These are phyloP conservation scores for Rhynchomys soricoides DNA, from an alignment of 2,113 vertebrate genomes.

Conservation along the genomic window DNA sequence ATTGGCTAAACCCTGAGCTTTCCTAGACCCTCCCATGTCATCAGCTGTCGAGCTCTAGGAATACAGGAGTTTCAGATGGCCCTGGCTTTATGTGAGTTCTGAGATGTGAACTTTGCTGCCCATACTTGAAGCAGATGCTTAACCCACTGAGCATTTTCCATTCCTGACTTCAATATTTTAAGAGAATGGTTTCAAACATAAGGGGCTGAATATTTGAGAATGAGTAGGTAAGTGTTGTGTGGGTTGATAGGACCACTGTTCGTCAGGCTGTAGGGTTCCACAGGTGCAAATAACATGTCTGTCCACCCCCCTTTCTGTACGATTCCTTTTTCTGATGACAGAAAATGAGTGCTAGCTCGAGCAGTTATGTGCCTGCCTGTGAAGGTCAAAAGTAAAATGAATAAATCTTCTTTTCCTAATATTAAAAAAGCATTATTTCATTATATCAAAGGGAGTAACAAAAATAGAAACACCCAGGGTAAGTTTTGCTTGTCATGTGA, in stretches of 20 bases:
- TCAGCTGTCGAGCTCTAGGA: not conserved
- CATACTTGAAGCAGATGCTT: not conserved
- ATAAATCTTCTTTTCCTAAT: not conserved
- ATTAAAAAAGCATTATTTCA: not conserved
- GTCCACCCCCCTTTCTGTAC: not conserved
- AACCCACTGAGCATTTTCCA: not conserved
- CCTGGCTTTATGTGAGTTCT: not conserved
- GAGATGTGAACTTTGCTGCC: not conserved
- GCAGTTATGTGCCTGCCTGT: not conserved
- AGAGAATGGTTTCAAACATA: not conserved
- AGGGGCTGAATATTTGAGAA: not conserved
- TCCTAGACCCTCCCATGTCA: not conserved
- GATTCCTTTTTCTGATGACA: not conserved
- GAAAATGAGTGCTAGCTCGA: not conserved
- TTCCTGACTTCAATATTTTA: not conserved
- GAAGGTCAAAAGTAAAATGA: conserved; percentile 14
- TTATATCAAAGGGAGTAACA: not conserved
- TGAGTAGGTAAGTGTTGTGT: not conserved
- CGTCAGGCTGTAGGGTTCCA: not conserved
- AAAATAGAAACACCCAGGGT: conserved; percentile 35
- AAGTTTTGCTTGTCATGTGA: conserved; percentile 42
- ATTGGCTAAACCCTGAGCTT: not conserved
- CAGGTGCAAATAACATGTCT: not conserved
- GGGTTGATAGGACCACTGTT: not conserved
- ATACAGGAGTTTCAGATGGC: not conserved